Conservation (phyloP, 2,797 vertebrate species). For the Melanotaenia boesemani region DNA sequence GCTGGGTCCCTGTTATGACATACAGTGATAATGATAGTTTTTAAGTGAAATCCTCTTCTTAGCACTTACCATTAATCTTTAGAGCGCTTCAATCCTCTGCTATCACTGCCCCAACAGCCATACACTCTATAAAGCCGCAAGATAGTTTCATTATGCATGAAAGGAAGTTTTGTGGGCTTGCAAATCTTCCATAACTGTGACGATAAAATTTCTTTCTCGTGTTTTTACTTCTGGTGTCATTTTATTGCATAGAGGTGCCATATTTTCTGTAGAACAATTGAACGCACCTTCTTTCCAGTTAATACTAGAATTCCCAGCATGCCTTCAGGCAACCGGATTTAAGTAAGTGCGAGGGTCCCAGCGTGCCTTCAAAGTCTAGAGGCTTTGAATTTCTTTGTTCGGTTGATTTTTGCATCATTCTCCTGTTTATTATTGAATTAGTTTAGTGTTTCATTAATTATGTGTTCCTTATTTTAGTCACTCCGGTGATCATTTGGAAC, state of each 20-base stretch:
- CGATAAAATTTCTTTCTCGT: slow-evolving; percentile 30
- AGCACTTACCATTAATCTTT: slow-evolving; percentile 56
- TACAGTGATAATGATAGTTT: neutral
- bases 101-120: slow-evolving; percentile 33
- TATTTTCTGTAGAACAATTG: slow-evolving; percentile 33
- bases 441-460: neutral
- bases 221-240: slow-evolving; percentile 21
- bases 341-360: slow-evolving; percentile 8
- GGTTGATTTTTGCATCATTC: slow-evolving; percentile 14
- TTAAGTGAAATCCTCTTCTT: slow-evolving; percentile 49
- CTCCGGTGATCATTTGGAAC: neutral
- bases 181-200: slow-evolving; percentile 42
- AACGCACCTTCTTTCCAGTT: slow-evolving; percentile 26
- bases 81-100: slow-evolving; percentile 39
- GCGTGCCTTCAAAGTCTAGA: slow-evolving; percentile 21
- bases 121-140: slow-evolving; percentile 12
- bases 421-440: neutral
- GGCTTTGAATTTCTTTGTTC: slow-evolving; percentile 20
- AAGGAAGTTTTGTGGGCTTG: slow-evolving; percentile 66
- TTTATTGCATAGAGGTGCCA: slow-evolving; percentile 8
- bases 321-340: slow-evolving; percentile 40
- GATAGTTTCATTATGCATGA: slow-evolving; percentile 65
- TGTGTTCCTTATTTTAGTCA: neutral
- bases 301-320: slow-evolving; percentile 62
- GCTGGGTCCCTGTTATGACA: slow-evolving; percentile 25